Evolutionary conservation across 2,797 vertebrate genomes (phyloP).

Genomic region (Carduelis carduelis): DNA sequence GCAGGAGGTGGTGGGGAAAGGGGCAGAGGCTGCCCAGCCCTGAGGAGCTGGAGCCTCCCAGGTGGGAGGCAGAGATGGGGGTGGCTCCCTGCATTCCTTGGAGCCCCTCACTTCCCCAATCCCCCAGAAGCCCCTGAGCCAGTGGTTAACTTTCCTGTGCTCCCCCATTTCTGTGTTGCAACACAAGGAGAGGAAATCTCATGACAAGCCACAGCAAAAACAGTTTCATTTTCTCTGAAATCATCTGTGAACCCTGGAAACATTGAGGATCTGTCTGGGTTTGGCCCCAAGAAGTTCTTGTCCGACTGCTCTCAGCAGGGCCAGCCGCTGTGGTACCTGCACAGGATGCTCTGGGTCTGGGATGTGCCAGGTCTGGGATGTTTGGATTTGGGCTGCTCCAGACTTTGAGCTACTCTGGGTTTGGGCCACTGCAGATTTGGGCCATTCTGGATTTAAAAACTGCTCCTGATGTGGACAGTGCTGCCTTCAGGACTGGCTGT

Average conservation of each 20-base stretch:
- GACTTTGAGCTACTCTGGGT: neutral
- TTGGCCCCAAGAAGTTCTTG: neutral
- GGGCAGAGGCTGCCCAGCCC: neutral
- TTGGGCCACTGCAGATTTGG: neutral
- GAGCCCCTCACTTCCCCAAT: neutral
- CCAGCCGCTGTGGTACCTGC: neutral
- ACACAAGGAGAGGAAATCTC: conserved; percentile 6
- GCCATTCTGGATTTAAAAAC: neutral
- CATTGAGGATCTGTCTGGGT: neutral
- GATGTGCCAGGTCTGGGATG: neutral
- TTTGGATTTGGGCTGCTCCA: neutral
- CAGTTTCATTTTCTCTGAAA: neutral
- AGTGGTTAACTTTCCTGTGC: neutral
- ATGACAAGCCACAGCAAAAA: neutral
- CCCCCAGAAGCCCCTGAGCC: neutral
- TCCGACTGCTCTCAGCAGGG: neutral
- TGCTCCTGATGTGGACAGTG: neutral
- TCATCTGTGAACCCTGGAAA: neutral
- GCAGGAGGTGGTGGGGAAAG: neutral
- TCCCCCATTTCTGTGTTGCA: neutral
- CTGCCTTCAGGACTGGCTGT: neutral
- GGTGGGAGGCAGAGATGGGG: neutral
- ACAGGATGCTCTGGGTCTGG: neutral
- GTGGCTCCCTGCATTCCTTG: neutral
- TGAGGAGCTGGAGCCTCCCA: accelerated